A percentile compares a stretch with the other conserved stretches of the same genome.
phyloP scores from a whole-genome alignment of 2,113 vertebrate species.

The Eudyptes chrysolophus region DNA sequence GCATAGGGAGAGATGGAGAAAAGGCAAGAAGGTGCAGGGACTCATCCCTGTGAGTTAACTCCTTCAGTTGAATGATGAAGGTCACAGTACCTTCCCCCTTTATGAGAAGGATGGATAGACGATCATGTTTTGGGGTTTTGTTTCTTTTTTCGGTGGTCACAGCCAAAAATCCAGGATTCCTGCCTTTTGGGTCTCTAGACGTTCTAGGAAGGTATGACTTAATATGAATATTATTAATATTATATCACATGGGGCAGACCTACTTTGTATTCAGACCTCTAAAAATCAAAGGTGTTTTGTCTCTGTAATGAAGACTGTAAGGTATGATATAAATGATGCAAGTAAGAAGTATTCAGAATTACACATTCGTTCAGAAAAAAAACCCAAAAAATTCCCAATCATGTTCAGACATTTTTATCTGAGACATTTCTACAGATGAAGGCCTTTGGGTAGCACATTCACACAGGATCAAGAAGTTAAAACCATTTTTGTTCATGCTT shows the following conservation, averaged over 20 bases:
- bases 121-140: fast-evolving
- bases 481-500: neutral
- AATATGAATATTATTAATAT: neutral
- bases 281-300: neutral
- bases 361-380: neutral
- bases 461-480: neutral
- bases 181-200: neutral
- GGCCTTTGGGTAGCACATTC: neutral
- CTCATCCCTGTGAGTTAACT: neutral
- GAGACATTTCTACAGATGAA: neutral
- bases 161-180: neutral
- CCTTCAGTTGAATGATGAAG: neutral
- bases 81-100: neutral
- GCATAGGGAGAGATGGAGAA: neutral
- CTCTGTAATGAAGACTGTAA: neutral
- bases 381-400: neutral
- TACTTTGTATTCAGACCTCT: neutral
- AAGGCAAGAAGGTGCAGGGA: neutral
- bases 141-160: neutral
- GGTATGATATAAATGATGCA: neutral
- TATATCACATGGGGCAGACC: neutral
- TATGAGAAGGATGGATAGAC: neutral
- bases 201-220: neutral
- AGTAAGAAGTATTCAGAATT: neutral
- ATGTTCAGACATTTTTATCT: neutral